Evolutionary conservation across 2,888 invertebrate genomes (phyloP), one percentile per base, ranked within the genome.

Genomic region (Eupithecia vulgata): DNA sequence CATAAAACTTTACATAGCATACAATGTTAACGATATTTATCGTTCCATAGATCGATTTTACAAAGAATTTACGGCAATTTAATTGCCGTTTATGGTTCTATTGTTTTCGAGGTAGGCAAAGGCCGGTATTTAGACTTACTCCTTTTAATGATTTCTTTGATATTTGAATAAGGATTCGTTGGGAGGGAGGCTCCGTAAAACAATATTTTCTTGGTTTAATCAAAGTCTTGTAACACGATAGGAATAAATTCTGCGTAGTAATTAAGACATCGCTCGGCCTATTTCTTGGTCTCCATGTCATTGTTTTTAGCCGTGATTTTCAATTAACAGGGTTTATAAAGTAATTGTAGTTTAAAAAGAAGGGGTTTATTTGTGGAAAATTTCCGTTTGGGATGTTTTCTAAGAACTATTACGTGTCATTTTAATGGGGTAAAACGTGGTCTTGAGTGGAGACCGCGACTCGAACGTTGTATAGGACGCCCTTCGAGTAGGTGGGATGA

Each of bases 121-220:
- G 81, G 82, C 81, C 81, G 81, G 80, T 59, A 52, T 62, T 52
- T 71, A 66, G 21, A n/a, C 67, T 75, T 77, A 78, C 81, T 83
- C 78, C 82, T 81, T 83, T 77, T 80, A 83, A 83, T 78, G 78
- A 83, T 83, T 86, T 84, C 86, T 86, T 86, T 86, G 86, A 86
- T 84, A 86, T 84, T 83, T 78, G 79, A 85, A 79, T 80, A 83
- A 83, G 82, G 84, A 81, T 82, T 79, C 78, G 65, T 73, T 75
- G 61, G 72, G 72, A 65, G 74, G 59, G 30, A 67, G 72, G 75
- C 48, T 74, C 78, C 72, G 80, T 79, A 78, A 80, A 80, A 79
- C 79, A 80, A 80, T 80, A 80, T 80, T 80, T 80, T 79, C 79
- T 80, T 80, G 78, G 78, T 80, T 80, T 80, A 80, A 80, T 79